phyloP scores from a whole-genome alignment of 2,113 vertebrate genomes.

The Diglossa brunneiventris region DNA sequence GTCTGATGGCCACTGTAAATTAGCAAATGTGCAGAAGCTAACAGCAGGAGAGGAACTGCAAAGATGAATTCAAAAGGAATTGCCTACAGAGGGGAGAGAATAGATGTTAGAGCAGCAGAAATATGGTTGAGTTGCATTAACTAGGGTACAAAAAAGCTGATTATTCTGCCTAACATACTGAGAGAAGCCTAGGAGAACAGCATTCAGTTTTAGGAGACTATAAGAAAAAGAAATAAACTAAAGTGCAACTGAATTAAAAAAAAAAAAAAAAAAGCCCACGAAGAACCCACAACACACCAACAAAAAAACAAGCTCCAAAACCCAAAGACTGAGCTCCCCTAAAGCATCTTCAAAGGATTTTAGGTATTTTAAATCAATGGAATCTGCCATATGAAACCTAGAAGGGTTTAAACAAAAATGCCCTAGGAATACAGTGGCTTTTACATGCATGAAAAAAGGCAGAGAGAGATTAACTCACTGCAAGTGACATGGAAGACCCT shows the following conservation, averaged over 20 bases:
- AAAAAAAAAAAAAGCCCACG: neutral
- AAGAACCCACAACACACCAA: neutral
- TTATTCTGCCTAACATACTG: neutral
- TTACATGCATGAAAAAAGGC: neutral
- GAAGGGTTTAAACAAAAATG: neutral
- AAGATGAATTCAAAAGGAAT: neutral
- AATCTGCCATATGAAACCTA: neutral
- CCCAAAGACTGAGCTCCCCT: neutral
- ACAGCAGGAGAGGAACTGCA: neutral
- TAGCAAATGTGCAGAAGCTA: neutral
- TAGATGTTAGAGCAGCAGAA: neutral
- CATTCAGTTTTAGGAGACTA: neutral
- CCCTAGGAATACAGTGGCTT: neutral
- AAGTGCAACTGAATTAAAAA: neutral
- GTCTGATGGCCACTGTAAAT: neutral
- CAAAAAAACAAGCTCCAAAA: neutral
- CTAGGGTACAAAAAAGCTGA: neutral
- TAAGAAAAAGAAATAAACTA: neutral
- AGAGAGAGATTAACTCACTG: neutral
- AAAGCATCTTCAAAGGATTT: neutral
- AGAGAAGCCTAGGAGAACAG: neutral
- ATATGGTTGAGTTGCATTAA: neutral
- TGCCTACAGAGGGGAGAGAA: neutral
- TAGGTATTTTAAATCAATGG: neutral
- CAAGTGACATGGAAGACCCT: neutral